Evolutionary conservation across 2,113 vertebrate genomes (phyloP).

Genomic region (Heterotilapia buettikoferi): DNA sequence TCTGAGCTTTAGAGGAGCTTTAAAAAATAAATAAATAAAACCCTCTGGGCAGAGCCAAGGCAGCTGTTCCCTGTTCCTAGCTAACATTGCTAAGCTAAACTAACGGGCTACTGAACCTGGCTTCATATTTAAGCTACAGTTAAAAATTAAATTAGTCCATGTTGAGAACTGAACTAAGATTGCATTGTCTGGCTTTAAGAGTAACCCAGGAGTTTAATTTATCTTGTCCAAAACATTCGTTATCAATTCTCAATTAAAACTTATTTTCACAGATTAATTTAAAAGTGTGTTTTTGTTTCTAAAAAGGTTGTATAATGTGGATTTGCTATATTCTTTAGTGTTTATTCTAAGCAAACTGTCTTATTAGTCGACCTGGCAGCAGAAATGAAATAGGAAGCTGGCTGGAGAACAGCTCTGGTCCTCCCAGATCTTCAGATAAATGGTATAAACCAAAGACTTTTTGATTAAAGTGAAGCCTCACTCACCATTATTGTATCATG

Average conservation of each 20-base stretch:
- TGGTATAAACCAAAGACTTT: constrained; percentile 65
- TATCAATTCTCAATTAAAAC: neutral
- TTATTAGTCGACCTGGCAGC: neutral
- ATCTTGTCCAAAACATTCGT: neutral
- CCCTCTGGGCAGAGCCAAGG: neutral
- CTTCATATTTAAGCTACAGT: neutral
- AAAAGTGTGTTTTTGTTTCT: neutral
- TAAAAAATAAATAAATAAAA: neutral
- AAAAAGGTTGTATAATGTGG: neutral
- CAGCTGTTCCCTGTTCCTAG: neutral
- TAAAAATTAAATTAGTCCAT: neutral
- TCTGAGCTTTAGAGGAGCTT: neutral
- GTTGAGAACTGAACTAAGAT: neutral
- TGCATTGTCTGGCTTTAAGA: constrained; percentile 13
- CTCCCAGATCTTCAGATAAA: constrained; percentile 9
- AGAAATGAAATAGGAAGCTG: neutral
- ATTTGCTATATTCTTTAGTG: neutral
- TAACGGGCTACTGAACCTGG: neutral
- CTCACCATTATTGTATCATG: constrained; percentile 2
- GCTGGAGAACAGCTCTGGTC: neutral
- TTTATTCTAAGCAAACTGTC: neutral
- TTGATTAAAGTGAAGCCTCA: constrained; percentile 17
- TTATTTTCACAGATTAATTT: neutral
- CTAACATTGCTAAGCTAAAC: neutral
- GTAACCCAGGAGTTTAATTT: constrained; percentile 9